A percentile compares a stretch with the other conserved stretches of the same genome.
phyloP scores from a whole-genome alignment of 2,113 vertebrate species.

The Beaufortia kweichowensis region DNA sequence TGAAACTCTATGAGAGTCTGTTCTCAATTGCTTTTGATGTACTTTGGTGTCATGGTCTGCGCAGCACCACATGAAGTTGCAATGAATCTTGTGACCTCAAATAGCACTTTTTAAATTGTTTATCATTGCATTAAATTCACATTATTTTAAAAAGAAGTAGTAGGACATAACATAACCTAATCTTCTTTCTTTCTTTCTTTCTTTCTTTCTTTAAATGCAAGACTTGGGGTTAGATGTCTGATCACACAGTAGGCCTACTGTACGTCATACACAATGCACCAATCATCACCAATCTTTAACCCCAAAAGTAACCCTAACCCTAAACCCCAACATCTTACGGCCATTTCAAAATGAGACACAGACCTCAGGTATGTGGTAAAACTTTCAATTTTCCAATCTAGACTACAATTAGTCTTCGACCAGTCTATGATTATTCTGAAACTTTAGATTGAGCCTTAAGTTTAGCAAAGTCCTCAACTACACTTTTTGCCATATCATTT shows the following conservation, averaged over 20 bases:
- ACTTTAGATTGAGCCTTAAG: neutral
- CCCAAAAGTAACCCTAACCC: neutral
- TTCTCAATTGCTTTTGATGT: too few relatives aligned
- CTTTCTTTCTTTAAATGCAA: too few relatives aligned
- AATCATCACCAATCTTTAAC: neutral
- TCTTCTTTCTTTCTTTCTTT: too few relatives aligned
- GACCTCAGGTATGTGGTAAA: neutral
- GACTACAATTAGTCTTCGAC: slow-evolving; percentile 7
- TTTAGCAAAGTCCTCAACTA: neutral
- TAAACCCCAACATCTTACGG: neutral
- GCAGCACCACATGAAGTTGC: too few relatives aligned
- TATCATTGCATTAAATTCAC: too few relatives aligned
- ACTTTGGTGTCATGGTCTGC: too few relatives aligned
- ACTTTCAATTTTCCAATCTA: neutral
- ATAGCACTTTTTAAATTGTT: too few relatives aligned
- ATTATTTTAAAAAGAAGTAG: too few relatives aligned
- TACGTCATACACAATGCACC: neutral
- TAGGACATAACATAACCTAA: neutral
- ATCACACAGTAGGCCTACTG: neutral
- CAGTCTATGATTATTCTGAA: slow-evolving; percentile 1
- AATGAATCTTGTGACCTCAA: too few relatives aligned
- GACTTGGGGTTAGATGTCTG: too few relatives aligned
- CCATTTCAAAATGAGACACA: neutral
- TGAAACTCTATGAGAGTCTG: too few relatives aligned
- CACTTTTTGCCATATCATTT: neutral